These are phyloP conservation scores for Drosophila bocqueti DNA, from an alignment of 1,140 invertebrate species.

Conservation along the genomic window DNA sequence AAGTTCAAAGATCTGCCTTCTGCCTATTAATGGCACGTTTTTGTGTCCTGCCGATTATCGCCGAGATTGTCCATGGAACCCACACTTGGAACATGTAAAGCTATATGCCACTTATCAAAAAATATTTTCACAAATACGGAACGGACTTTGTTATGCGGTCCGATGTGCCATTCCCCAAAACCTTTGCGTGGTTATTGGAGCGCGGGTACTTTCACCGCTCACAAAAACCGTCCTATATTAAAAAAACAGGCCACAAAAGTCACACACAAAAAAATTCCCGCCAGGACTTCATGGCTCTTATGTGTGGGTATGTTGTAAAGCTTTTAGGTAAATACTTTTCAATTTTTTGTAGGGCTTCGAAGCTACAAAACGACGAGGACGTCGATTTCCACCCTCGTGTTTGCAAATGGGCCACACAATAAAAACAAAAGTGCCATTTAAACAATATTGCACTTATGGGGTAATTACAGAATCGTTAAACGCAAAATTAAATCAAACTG, in stretches of 20 bases:
- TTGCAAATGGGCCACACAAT: constrained; percentile 51
- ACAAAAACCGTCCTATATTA: constrained; percentile 42
- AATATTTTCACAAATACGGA: constrained; percentile 50
- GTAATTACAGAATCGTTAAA: constrained; percentile 81
- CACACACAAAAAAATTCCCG: constrained; percentile 35
- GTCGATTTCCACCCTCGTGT: constrained; percentile 20
- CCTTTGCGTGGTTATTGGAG: constrained; percentile 73
- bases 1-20: constrained; percentile 42
- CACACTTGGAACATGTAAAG: constrained; percentile 14
- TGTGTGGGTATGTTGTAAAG: constrained; percentile 51
- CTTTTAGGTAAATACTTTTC: constrained; percentile 72
- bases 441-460: constrained; percentile 75
- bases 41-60: constrained; percentile 43
- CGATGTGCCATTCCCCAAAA: constrained; percentile 45
- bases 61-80: constrained; percentile 16
- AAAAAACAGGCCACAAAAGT: constrained; percentile 57
- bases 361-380: constrained; percentile 39
- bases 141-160: constrained; percentile 52
- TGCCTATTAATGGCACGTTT: constrained; percentile 43
- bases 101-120: constrained; percentile 43
- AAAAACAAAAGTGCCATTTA: constrained; percentile 68
- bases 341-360: constrained; percentile 45
- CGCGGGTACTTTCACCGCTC: constrained; percentile 45
- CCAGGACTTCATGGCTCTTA: constrained; percentile 17
- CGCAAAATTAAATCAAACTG: constrained; percentile 47